A percentile compares a stretch with the other conserved stretches of the same genome.
phyloP scores from a whole-genome alignment of 2,888 invertebrate genomes.

The Macaria notata region DNA sequence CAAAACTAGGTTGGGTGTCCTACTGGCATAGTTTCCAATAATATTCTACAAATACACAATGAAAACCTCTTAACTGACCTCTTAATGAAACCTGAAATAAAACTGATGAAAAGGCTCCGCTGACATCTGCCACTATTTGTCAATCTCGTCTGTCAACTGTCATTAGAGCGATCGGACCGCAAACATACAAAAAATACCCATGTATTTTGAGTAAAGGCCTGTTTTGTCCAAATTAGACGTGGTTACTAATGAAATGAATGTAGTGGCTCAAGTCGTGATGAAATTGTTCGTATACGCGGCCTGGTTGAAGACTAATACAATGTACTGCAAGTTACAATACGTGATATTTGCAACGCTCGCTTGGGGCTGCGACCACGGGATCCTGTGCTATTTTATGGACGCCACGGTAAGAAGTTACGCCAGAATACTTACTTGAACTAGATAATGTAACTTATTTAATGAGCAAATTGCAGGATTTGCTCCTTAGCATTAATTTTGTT shows the following conservation, averaged over 20 bases:
- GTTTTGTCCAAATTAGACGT: slow-evolving; percentile 26
- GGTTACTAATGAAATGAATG: slow-evolving; percentile 39
- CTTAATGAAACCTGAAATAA: no score
- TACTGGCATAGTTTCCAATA: no score
- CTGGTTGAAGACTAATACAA: slow-evolving; percentile 41
- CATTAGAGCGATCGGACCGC: slow-evolving; percentile 9
- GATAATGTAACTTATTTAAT: no score
- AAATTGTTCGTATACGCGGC: slow-evolving; percentile 51
- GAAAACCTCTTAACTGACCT: no score
- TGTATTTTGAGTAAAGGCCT: slow-evolving; percentile 6
- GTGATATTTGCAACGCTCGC: slow-evolving; percentile 45
- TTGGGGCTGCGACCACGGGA: slow-evolving; percentile 45
- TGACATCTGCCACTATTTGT: no score
- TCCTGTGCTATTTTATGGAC: slow-evolving; percentile 46
- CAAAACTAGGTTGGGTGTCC: no score
- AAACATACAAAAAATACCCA: slow-evolving; percentile 23
- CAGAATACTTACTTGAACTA: no score
- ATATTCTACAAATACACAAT: no score
- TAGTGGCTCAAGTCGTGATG: slow-evolving; percentile 40
- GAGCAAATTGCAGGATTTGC: no score
- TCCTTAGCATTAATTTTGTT: no score
- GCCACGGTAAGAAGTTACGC: slow-evolving; percentile 45
- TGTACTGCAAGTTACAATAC: slow-evolving; percentile 53
- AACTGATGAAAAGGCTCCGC: no score
- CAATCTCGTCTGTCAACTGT: background rate